These are phyloP conservation scores for Drosophila meridiana DNA, from an alignment of 2,888 invertebrate genomes.

Conservation along the genomic window DNA sequence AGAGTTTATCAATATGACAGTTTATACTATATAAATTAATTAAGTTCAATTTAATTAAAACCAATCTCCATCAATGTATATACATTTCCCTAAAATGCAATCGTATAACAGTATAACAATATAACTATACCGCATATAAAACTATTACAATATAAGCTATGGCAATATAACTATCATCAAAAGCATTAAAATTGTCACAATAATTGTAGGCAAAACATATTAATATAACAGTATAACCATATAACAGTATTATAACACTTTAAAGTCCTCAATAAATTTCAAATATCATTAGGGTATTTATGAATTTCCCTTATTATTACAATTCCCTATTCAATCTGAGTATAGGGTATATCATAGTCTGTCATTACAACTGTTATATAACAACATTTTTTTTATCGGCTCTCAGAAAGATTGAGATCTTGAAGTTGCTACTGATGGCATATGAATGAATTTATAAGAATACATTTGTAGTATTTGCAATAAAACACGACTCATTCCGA, in stretches of 20 bases:
- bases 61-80: background rate
- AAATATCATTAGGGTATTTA: too few species aligned
- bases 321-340: background rate
- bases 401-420: conserved; percentile 55
- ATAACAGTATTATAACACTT: background rate
- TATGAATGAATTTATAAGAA: conserved; percentile 40
- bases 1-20: background rate
- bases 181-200: too few species aligned
- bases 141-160: background rate
- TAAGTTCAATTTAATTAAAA: background rate
- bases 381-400: conserved; percentile 6
- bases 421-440: conserved; percentile 29
- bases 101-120: background rate
- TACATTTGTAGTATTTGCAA: conserved; percentile 20
- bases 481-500: conserved; percentile 34
- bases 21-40: background rate
- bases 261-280: background rate
- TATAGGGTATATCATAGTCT: conserved; percentile 18
- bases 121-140: background rate
- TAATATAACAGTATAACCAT: background rate
- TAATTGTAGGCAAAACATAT: background rate
- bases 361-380: conserved; percentile 14
- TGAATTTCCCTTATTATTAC: background rate
- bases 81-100: background rate
- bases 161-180: background rate